A percentile compares a stretch with the other conserved stretches of the same genome.
These are phyloP conservation scores for Tethya wilhelma DNA, from an alignment of 37 sponge, comb jelly and placozoan species.

Conservation along the genomic window DNA sequence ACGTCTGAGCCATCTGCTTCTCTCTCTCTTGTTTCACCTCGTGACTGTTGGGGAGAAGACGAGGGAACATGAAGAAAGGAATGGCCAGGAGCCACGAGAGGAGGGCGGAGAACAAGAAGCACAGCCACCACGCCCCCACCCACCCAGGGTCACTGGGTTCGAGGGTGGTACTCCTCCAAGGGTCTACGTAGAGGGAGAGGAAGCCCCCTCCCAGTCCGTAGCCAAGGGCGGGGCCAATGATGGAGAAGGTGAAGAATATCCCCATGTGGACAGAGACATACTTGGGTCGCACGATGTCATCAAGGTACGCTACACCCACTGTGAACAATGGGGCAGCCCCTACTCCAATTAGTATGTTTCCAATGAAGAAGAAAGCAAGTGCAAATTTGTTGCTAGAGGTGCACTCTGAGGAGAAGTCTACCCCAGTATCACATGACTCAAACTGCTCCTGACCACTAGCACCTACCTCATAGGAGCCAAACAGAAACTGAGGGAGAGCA, in stretches of 20 bases:
- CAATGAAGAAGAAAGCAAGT: constrained; percentile 74
- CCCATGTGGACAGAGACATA: constrained; percentile 71
- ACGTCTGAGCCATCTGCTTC: constrained; percentile 67
- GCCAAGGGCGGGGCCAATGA: constrained; percentile 80
- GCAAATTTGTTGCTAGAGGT: constrained; percentile 1
- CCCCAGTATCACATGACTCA: constrained; percentile 45
- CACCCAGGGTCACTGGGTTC: constrained; percentile 64
- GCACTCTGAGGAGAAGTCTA: constrained; percentile 15
- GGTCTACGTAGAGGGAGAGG: constrained; percentile 78
- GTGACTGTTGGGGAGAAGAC: constrained; percentile 47
- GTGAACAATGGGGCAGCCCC: constrained; percentile 85
- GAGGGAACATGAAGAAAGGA: constrained; percentile 83
- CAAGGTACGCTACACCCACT: constrained; percentile 71
- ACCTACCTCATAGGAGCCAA: constrained; percentile 46
- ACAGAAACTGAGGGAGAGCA: constrained; percentile 76
- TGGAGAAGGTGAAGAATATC: constrained; percentile 33
- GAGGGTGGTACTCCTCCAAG: constrained; percentile 50
- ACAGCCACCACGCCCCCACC: constrained; percentile 92
- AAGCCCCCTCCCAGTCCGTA: constrained; percentile 71
- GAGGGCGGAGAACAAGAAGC: constrained; percentile 60
- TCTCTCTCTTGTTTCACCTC: constrained; percentile 27
- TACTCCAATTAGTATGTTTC: constrained; percentile 68
- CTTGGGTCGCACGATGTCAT: constrained; percentile 78
- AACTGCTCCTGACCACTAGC: background rate
- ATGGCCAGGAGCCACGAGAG: constrained; percentile 47